Evolutionary conservation across 2,797 vertebrate species (phyloP).

Genomic region (Tamandua tetradactyla): DNA sequence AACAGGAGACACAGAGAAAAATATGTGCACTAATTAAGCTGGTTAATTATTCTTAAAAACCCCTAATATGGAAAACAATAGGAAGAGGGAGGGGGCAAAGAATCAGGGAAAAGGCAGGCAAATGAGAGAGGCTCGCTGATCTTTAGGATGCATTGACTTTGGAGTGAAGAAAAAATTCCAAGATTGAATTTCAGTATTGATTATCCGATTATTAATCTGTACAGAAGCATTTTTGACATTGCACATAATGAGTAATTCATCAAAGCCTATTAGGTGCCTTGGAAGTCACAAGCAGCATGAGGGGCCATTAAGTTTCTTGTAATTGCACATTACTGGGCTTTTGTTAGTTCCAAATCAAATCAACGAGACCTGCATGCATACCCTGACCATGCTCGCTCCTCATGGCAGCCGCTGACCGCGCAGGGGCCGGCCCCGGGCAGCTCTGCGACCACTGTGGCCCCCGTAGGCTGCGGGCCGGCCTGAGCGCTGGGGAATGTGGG

Average conservation of each 20-base stretch:
- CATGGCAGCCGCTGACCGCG: too few relatives aligned
- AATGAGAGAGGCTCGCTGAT: background rate
- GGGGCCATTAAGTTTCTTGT: slow-evolving; percentile 82
- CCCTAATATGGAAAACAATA: background rate
- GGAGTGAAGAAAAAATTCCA: slow-evolving; percentile 61
- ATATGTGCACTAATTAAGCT: background rate
- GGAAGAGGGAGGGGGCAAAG: background rate
- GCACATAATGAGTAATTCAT: slow-evolving; percentile 83
- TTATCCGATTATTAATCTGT: slow-evolving; percentile 83
- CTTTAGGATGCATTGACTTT: slow-evolving; percentile 48
- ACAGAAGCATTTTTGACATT: slow-evolving; percentile 72
- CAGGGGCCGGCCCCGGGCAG: too few relatives aligned
- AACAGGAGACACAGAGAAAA: background rate
- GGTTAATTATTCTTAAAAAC: background rate
- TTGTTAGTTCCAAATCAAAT: slow-evolving; percentile 80
- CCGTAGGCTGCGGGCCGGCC: too few relatives aligned
- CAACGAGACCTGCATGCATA: slow-evolving; percentile 67
- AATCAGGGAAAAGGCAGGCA: background rate
- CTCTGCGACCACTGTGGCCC: too few relatives aligned
- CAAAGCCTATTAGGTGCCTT: slow-evolving; percentile 80
- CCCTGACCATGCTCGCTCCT: slow-evolving; percentile 71
- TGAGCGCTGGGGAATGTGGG: too few relatives aligned
- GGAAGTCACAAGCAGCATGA: slow-evolving; percentile 70
- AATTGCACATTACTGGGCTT: slow-evolving; percentile 81
- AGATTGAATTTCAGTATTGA: slow-evolving; percentile 76